Base-by-base conservation (phyloP, 2,888 invertebrate genomes). In the Ophioninae sp. region DNA sequence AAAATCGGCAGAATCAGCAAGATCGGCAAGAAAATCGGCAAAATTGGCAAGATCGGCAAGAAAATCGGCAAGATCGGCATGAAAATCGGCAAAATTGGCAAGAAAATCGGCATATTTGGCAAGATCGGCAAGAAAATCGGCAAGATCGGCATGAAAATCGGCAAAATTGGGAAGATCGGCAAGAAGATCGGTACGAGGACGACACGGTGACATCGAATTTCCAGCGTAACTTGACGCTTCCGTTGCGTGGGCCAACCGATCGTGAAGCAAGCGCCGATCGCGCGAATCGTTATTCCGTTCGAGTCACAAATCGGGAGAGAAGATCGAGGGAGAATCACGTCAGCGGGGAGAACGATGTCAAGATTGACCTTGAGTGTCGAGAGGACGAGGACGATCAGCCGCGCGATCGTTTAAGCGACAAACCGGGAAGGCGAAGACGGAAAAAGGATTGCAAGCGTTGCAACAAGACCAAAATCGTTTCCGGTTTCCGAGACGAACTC, bases 371-470 rank as follows among this genome's bases (percentile, higher is more conserved):
- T 67, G 85, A 75, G 50, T 30, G 50, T 67, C 57, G 77, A 13
- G 69, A 82, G 6, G 64, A 72, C 72, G 76, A 83, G 21, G 62
- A 62, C 23, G 69, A 39, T 30, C n/a, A n/a, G 23, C 21, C 20
- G 7, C 13, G 50, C 13, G 69, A 59, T 39, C 41, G 68, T 30
- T 50, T 75, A 0, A 62, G 70, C 61, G 85, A 81, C 20, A 81
- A 69, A n/a, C 21, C 82, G 0, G 79, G 76, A 3, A 69, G 56
- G 44, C 62, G 84, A 5, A 87, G 91, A 39, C 88, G 93, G 8
- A 86, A 88, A 69, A 93, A 92, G 81, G 92, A 92, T 80, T 92
- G 92, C 84, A 93, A 91, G 72, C 91, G 92, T 67, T 92, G 92
- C 82, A 87, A 73, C 69, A 56, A 69, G 69, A 50, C 56, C 50